Base-by-base conservation (phyloP, 30 jellyfish, hydroid and myxozoan species). In the Nemopilema nomurai region DNA sequence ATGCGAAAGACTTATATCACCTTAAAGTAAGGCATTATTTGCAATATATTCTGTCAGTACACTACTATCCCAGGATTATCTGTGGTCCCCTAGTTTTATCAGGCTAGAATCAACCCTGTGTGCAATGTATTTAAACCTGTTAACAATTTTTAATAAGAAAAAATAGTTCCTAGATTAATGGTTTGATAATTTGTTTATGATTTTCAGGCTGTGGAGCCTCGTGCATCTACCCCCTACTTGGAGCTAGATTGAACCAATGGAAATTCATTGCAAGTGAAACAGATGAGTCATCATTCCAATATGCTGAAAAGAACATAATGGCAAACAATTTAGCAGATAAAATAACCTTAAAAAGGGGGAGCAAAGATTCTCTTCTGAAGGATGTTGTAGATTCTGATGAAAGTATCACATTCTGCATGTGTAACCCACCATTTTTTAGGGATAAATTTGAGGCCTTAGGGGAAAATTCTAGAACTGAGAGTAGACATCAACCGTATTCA, bases 171-270 rank as follows among this genome's bases (percentile, higher is more conserved):
- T n/a, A n/a, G n/a, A n/a, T n/a, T n/a, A n/a, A n/a, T n/a, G n/a
- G n/a, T n/a, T n/a, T n/a, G n/a, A n/a, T n/a, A n/a, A n/a, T n/a
- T n/a, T n/a, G n/a, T n/a, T n/a, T n/a, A n/a, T n/a, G n/a, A n/a
- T n/a, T 67, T 49, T 24, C 28, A 90, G 99, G 99, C 7, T 96
- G 99, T 91, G 99, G 99, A 16, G 98, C 99, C 9, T 90, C 99
- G 0, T 90, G 98, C 80, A 86, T 96, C 32, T 96, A 90, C 63
- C 87, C 98, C 1, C 70, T 96, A 71, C 97, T 96, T 70, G 96
- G 97, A 62, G 83, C 82, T 30, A 87, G 79, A 63, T 23, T 87
- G 76, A 79, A 90, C 84, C 25, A 75, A 23, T 96, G 99, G 99
- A 87, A 66, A 18, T 90, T 96, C 69, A 50, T 84, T 52, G 96